Percentiles rank a stretch among this genome's conserved stretches.
phyloP scores from a whole-genome alignment of 2,888 invertebrate species.

The Ischnura elegans region DNA sequence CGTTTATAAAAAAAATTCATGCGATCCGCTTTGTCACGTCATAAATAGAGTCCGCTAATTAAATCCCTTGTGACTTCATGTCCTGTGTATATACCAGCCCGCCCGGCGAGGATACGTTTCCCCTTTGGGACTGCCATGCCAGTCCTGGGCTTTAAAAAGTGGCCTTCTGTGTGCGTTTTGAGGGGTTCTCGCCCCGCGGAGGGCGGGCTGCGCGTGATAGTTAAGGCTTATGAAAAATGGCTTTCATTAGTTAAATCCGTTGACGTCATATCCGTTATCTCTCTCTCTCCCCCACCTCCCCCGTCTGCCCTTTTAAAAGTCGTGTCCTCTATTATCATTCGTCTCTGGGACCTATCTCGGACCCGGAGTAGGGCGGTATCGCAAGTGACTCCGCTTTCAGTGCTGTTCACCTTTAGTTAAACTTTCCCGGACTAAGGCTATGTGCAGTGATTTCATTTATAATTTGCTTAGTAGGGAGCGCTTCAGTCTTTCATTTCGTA shows the following conservation, averaged over 20 bases:
- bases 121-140: background rate
- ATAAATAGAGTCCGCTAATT: background rate
- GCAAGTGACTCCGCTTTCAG: background rate
- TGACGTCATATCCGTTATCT: slow-evolving; percentile 38
- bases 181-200: background rate
- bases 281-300: background rate
- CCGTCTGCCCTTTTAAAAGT: background rate
- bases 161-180: background rate
- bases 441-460: too few relatives aligned
- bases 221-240: background rate
- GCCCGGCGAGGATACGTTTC: background rate
- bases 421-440: too few relatives aligned
- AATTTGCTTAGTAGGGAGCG: too few relatives aligned
- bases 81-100: background rate
- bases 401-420: background rate
- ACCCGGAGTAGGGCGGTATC: background rate
- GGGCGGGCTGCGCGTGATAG: slow-evolving; percentile 3
- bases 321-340: background rate
- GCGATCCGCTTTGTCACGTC: background rate
- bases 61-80: slow-evolving; percentile 9
- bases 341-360: background rate
- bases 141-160: background rate
- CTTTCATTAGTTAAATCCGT: slow-evolving; percentile 26
- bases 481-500: too few relatives aligned
- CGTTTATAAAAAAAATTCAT: too few relatives aligned